Base-by-base conservation (phyloP, 2,797 vertebrate species). In the Chiloscyllium punctatum region DNA sequence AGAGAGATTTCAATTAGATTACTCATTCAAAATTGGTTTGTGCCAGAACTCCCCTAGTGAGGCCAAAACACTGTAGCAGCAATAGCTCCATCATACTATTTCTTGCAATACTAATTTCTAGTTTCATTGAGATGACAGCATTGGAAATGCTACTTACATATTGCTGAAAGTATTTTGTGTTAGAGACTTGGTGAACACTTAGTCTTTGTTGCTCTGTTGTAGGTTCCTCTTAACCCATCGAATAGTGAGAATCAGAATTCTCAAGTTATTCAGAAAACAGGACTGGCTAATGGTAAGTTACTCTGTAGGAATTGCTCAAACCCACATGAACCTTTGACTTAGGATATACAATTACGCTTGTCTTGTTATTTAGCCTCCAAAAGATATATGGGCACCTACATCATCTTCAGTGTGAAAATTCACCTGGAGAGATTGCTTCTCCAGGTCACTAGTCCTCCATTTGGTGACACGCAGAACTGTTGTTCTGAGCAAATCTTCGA, bases 181-280 rank as follows among this genome's bases (percentile, higher is more conserved):
- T 92, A 33, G 37, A 92, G 1, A 71, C 13, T 9, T 2, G 69
- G 25, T 94, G 21, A 94, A 72, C 53, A 94, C 72, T 13, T 33
- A 27, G 11, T 94, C 69, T 69, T 51, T 77, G 94, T 94, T 74
- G 15, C 74, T 77, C 42, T 74, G 42, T 25, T 77, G 71, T 77
- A 95, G 94, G 94, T 53, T 95, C 53, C 72, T 1, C 69, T 95
- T 95, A 95, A 95, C 71, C 23, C 48, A 51, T 77, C 94, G 27
- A 48, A 48, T 11, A 77, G 51, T 18, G 15, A 95, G 27, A 57
- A 57, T 48, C 94, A 51, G 71, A n/a, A 95, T 33, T 7, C 71
- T 74, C 27, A 25, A 53, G 48, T 95, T 72, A 72, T 30, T 74
- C 48, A 72, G 48, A 57, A 74, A 95, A 53, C 94, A 27, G 27